Percentiles rank a stretch among this genome's conserved stretches.
Conservation (phyloP, 2,888 invertebrate genomes). For the Lasioglossum morio region DNA sequence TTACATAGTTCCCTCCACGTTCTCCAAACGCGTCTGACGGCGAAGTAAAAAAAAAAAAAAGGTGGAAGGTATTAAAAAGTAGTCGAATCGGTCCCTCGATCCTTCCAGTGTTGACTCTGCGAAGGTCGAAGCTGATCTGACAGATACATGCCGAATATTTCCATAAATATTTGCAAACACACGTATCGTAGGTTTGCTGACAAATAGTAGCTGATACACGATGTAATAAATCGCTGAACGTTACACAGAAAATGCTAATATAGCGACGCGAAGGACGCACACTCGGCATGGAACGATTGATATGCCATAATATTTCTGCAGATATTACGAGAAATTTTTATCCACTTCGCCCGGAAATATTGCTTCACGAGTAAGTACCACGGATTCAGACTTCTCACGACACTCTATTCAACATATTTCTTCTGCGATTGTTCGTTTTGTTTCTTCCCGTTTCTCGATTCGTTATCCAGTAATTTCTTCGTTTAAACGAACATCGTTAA, state of each 20-base stretch:
- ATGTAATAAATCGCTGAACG: constrained; percentile 1
- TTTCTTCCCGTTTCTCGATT: too few relatives aligned
- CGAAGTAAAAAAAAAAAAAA: neutral
- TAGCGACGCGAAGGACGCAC: neutral
- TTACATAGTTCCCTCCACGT: too few relatives aligned
- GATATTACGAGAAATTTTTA: neutral
- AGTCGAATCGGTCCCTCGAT: neutral
- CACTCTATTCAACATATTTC: neutral
- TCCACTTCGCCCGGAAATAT: neutral
- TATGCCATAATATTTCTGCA: neutral
- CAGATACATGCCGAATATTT: neutral
- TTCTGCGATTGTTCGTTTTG: neutral
- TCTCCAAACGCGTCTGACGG: neutral
- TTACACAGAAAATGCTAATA: constrained; percentile 6
- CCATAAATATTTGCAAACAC: constrained; percentile 6
- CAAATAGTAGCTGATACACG: neutral
- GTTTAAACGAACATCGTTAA: too few relatives aligned
- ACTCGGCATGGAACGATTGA: neutral
- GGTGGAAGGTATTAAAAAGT: neutral
- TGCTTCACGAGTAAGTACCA: neutral
- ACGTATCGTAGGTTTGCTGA: neutral
- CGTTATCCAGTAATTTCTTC: too few relatives aligned
- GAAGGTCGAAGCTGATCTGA: neutral
- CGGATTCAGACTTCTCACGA: neutral
- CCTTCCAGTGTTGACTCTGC: neutral